Percentiles rank a stretch among this genome's conserved stretches.
Evolutionary conservation across 2,888 invertebrate genomes (phyloP).

Genomic region (Cryptocheilus praepositus): DNA sequence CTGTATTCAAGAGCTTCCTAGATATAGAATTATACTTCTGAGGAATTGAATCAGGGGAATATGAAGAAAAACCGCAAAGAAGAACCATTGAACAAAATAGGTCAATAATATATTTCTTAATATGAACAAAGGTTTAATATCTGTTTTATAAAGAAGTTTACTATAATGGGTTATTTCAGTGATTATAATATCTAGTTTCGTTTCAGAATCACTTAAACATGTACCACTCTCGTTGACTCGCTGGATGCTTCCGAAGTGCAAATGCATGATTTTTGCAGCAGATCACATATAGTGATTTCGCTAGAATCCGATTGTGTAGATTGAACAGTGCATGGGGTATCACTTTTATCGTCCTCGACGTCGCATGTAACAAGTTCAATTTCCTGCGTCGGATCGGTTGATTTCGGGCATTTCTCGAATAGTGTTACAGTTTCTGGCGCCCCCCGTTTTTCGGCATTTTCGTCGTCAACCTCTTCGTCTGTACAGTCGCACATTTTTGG

Average conservation of each 20-base stretch:
- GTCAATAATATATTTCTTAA: too few species aligned
- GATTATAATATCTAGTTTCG: too few species aligned
- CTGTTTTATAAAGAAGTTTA: too few species aligned
- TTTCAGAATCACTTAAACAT: too few species aligned
- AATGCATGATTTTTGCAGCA: background rate
- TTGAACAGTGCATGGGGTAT: background rate
- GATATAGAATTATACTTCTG: too few species aligned
- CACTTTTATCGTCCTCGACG: background rate
- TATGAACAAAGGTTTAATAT: too few species aligned
- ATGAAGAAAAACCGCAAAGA: too few species aligned
- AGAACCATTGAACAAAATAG: too few species aligned
- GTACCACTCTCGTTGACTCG: conserved; percentile 34
- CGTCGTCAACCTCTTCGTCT: background rate
- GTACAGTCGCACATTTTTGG: conserved; percentile 57
- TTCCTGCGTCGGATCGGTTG: conserved; percentile 22
- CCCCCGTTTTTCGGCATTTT: background rate
- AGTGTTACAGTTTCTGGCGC: conserved; percentile 41
- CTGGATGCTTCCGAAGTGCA: conserved; percentile 13
- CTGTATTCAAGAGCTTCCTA: too few species aligned
- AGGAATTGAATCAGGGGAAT: too few species aligned
- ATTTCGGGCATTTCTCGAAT: conserved; percentile 38
- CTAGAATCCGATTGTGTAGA: conserved; percentile 13
- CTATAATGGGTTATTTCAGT: too few species aligned
- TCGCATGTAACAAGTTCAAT: background rate
- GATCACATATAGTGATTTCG: background rate